These are phyloP conservation scores for Karalla daura DNA, from an alignment of 2,797 vertebrate species.

Conservation along the genomic window DNA sequence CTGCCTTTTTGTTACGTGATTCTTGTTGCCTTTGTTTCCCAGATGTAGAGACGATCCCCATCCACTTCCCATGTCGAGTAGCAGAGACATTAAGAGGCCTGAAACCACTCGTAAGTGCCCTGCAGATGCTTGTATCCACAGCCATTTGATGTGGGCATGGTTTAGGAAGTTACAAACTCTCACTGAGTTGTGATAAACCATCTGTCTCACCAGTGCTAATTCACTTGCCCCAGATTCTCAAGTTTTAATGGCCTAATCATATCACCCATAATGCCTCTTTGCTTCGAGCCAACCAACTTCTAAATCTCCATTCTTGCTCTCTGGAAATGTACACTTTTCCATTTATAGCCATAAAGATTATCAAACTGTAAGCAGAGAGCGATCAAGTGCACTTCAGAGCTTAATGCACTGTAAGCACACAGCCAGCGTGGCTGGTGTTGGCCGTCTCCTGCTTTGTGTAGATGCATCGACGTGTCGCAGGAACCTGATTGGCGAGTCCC, in stretches of 20 bases:
- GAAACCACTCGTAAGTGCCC: background rate
- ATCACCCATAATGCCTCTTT: constrained; percentile 61
- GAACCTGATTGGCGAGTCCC: constrained; percentile 42
- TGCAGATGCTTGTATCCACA: constrained; percentile 6
- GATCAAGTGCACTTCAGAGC: constrained; percentile 53
- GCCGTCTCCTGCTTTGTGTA: constrained; percentile 20
- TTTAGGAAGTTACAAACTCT: constrained; percentile 44
- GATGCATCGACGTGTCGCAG: constrained; percentile 32
- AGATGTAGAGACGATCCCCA: constrained; percentile 13
- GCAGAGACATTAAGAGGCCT: background rate
- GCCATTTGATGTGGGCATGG: constrained; percentile 5
- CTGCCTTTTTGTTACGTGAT: constrained; percentile 7
- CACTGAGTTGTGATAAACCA: constrained; percentile 55
- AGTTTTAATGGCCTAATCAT: constrained; percentile 65
- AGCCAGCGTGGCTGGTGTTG: constrained; percentile 34
- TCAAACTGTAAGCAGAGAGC: constrained; percentile 57
- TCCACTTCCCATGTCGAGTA: background rate
- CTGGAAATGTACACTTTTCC: constrained; percentile 61
- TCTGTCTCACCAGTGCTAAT: constrained; percentile 58
- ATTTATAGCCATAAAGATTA: constrained; percentile 72
- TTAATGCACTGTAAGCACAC: constrained; percentile 40
- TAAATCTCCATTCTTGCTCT: constrained; percentile 60
- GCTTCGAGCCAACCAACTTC: constrained; percentile 50
- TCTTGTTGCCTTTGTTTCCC: constrained; percentile 13
- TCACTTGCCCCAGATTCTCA: constrained; percentile 60